Evolutionary conservation across 2,888 invertebrate genomes (phyloP).

Genomic region (Drosophila cognata): DNA sequence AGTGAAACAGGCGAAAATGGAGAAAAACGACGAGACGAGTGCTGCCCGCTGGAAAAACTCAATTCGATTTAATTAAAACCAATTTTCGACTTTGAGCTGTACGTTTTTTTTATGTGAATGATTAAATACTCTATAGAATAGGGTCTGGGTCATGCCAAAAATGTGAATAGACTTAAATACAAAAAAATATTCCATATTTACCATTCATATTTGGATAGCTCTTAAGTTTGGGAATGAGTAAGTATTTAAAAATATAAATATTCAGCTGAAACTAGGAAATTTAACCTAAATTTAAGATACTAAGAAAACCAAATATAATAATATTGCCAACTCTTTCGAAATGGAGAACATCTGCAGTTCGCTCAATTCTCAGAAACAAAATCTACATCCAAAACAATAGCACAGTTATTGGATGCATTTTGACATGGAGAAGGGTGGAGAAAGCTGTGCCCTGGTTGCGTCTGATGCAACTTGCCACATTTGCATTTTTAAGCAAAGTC

Average conservation of each 20-base stretch:
- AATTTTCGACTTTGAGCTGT: slow-evolving; percentile 72
- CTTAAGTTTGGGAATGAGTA: background rate
- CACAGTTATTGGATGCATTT: slow-evolving; percentile 36
- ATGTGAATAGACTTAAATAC: background rate
- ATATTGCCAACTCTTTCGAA: background rate
- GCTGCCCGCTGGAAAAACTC: slow-evolving; percentile 54
- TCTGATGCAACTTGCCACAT: slow-evolving; percentile 60
- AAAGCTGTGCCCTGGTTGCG: slow-evolving; percentile 15
- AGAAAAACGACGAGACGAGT: slow-evolving; percentile 20
- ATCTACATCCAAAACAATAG: slow-evolving; percentile 21
- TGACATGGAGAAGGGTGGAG: background rate
- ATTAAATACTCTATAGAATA: slow-evolving; percentile 28
- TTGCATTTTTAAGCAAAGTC: slow-evolving; percentile 65
- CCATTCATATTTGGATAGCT: background rate
- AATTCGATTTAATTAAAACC: slow-evolving; percentile 82
- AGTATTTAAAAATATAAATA: background rate
- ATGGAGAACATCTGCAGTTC: slow-evolving; percentile 8
- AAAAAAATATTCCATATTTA: background rate
- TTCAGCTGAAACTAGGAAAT: background rate
- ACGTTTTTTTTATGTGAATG: slow-evolving; percentile 24
- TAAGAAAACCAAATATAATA: background rate
- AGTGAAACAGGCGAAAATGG: slow-evolving; percentile 44
- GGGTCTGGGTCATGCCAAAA: background rate
- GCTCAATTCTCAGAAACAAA: background rate
- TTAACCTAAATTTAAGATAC: background rate